Evolutionary conservation across 2,888 invertebrate genomes (phyloP).

Genomic region (Galerucella pusilla): DNA sequence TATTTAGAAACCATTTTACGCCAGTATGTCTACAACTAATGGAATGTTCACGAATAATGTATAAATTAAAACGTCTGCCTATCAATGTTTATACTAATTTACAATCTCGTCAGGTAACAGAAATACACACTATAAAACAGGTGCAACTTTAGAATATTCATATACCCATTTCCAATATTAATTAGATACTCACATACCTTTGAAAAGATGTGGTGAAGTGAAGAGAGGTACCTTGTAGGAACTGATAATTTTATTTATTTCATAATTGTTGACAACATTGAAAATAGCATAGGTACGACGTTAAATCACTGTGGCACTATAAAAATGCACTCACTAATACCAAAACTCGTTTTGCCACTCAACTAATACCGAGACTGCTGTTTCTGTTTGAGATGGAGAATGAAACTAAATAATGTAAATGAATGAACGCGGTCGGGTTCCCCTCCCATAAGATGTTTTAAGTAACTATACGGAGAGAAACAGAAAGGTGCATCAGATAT

Average conservation of each 20-base stretch:
- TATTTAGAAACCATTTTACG: neutral
- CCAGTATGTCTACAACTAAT: conserved; percentile 16
- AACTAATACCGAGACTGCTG: conserved; percentile 9
- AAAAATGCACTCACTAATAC: neutral
- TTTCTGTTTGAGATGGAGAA: conserved; percentile 17
- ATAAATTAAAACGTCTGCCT: conserved; percentile 1
- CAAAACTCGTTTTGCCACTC: conserved; percentile 21
- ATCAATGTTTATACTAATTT: conserved; percentile 16
- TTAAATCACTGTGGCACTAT: neutral
- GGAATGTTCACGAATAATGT: neutral
- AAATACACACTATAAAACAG: conserved; percentile 10
- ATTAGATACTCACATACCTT: conserved; percentile 15
- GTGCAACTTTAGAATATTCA: conserved; percentile 15
- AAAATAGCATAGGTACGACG: neutral
- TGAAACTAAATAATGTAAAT: conserved; percentile 20
- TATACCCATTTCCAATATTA: conserved; percentile 4
- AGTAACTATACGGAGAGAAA: conserved; percentile 13
- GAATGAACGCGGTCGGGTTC: conserved; percentile 15
- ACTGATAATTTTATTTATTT: neutral
- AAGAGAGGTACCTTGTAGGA: conserved; percentile 15
- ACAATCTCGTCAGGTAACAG: conserved; percentile 11
- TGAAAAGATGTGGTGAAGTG: neutral
- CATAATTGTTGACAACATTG: conserved; percentile 8
- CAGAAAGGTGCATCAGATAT: neutral
- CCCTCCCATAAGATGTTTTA: conserved; percentile 6